Evolutionary conservation across 92 coral and sea anemone genomes (phyloP), one percentile per base, ranked within the genome.

Genomic region (Phenganax stokvisi): DNA sequence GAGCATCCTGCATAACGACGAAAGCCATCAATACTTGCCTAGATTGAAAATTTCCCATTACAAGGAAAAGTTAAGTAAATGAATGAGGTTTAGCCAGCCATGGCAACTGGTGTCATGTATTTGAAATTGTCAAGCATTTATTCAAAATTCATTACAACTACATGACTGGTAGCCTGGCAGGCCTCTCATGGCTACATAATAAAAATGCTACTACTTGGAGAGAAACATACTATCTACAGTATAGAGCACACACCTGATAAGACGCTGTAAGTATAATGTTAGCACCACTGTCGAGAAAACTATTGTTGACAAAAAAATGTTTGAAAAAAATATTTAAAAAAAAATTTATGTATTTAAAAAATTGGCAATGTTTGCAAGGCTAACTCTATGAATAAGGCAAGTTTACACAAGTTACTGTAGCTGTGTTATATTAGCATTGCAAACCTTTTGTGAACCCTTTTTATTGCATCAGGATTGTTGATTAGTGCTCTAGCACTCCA

Each of bases 401-500:
- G 5, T 5, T 20, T 37, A 37, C 47, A 37, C 47, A 37, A 37
- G 47, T 37, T 37, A 20, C 25, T 20, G 25, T 20, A 37, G 47
- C 10, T 29, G 47, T 13, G 74, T 55, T 57, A 12, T 65, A 9
- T 29, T 0, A 10, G 20, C 66, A 29, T 0, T 10, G 13, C 57
- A 54, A 72, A 92, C 97, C 97, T 93, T 57, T 77, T 65, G 71
- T 91, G 96, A 28, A 93, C 87, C 16, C 74, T 61, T 80, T 89
- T 89, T 57, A 93, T 69, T 4, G 89, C 96, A 20, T 89, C 87
- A 62, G 93, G 87, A 53, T 87, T 76, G 64, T 89, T 88, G 63
- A 75, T 59, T 29, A 93, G 87, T 62, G 76, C 80, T 81, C 89
- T 91, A 29, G 93, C 92, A 86, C 97, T 91, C 97, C 97, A 93